phyloP scores from a whole-genome alignment of 2,888 invertebrate genomes.

The Chouioia cunea region DNA sequence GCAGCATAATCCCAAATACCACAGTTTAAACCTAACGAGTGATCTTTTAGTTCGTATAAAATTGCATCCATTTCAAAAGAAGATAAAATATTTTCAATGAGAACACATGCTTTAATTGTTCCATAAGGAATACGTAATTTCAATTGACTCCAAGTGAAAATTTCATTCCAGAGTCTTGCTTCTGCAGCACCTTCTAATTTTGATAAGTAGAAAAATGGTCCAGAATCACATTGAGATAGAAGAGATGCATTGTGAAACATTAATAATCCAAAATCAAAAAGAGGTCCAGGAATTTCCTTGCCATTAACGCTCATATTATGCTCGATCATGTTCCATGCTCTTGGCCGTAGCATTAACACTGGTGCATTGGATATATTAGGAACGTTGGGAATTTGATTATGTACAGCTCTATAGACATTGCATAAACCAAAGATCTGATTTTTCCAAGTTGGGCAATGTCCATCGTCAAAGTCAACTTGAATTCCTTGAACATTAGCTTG shows the following conservation, averaged over 20 bases:
- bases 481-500: conserved; percentile 73
- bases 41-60: conserved; percentile 75
- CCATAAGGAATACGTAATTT: conserved; percentile 73
- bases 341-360: conserved; percentile 76
- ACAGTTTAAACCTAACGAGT: conserved; percentile 79
- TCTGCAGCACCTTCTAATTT: conserved; percentile 77
- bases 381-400: conserved; percentile 70
- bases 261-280: conserved; percentile 79
- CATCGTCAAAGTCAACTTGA: conserved; percentile 79
- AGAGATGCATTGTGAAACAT: conserved; percentile 76
- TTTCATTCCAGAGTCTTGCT: conserved; percentile 78
- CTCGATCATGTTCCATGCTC: conserved; percentile 83
- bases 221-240: conserved; percentile 72
- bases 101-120: conserved; percentile 78
- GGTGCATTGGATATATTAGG: conserved; percentile 72
- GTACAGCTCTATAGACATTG: conserved; percentile 73
- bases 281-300: conserved; percentile 74
- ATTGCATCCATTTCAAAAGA: conserved; percentile 80
- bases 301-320: conserved; percentile 75
- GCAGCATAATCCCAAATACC: conserved; percentile 83
- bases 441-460: conserved; percentile 80
- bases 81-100: conserved; percentile 79
- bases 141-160: conserved; percentile 76
- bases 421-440: conserved; percentile 76
- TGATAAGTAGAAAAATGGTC: conserved; percentile 80